phyloP scores from a whole-genome alignment of 2,113 vertebrate species.

The Corythornis vintsioides region DNA sequence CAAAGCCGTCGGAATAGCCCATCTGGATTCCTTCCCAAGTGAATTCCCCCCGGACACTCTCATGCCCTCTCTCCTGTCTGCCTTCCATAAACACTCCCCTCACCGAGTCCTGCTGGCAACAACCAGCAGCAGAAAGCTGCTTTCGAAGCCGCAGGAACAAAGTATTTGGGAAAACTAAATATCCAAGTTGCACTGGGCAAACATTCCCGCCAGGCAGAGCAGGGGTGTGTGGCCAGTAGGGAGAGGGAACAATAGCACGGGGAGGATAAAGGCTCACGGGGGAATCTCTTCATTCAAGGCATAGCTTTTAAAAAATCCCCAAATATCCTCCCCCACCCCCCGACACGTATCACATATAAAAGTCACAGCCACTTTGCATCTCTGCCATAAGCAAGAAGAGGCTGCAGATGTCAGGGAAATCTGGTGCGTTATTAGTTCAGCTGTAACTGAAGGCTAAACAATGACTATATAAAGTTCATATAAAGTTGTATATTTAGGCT shows the following conservation, averaged over 20 bases:
- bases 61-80: neutral
- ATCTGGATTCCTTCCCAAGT: neutral
- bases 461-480: neutral
- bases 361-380: neutral
- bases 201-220: neutral
- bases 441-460: neutral
- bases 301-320: neutral
- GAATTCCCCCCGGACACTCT: neutral
- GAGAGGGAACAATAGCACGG: fast-evolving
- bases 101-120: neutral
- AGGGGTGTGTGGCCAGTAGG: neutral
- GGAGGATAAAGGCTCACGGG: neutral
- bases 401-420: neutral
- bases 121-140: neutral
- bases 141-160: neutral
- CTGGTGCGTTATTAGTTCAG: neutral
- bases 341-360: fast-evolving
- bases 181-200: neutral
- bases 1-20: neutral
- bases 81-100: neutral
- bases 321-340: neutral
- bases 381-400: neutral
- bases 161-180: neutral
- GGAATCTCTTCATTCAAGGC: neutral
- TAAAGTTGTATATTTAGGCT: neutral